Conservation (phyloP, 2,113 vertebrate species). For the Peromyscus californicus region DNA sequence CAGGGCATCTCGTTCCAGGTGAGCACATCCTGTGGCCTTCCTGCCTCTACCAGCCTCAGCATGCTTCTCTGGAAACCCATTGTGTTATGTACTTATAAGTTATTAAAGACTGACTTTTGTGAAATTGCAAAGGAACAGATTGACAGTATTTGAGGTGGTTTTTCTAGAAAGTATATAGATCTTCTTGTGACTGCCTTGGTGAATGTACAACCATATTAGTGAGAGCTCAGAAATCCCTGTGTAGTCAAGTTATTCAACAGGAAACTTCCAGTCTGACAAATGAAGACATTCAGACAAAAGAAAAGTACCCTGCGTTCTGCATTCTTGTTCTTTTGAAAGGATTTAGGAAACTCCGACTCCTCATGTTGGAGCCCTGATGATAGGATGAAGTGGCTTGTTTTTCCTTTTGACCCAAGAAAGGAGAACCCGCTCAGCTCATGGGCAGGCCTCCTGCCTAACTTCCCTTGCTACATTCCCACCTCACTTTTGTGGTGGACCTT, state of each 20-base stretch:
- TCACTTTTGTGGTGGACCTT: background rate
- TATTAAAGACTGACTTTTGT: constrained; percentile 65
- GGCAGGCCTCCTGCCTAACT: background rate
- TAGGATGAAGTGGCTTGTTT: background rate
- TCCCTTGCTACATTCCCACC: background rate
- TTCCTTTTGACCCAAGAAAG: background rate
- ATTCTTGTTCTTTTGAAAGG: background rate
- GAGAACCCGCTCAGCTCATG: no score
- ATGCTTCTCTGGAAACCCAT: background rate
- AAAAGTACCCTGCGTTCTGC: background rate
- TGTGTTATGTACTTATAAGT: background rate
- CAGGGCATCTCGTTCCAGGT: constrained; percentile 59
- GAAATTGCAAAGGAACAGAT: constrained; percentile 24
- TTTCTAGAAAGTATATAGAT: background rate
- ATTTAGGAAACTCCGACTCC: background rate
- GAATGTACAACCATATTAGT: background rate
- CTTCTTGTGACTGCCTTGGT: background rate
- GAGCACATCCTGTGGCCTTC: constrained; percentile 23
- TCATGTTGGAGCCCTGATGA: background rate
- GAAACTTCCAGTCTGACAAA: background rate
- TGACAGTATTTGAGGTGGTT: background rate
- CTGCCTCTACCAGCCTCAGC: background rate
- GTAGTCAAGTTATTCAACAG: background rate
- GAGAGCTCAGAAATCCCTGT: background rate
- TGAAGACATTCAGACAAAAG: background rate